Base-by-base conservation (phyloP, 64 coral and sea anemone species). In the Trachythela sp. region DNA sequence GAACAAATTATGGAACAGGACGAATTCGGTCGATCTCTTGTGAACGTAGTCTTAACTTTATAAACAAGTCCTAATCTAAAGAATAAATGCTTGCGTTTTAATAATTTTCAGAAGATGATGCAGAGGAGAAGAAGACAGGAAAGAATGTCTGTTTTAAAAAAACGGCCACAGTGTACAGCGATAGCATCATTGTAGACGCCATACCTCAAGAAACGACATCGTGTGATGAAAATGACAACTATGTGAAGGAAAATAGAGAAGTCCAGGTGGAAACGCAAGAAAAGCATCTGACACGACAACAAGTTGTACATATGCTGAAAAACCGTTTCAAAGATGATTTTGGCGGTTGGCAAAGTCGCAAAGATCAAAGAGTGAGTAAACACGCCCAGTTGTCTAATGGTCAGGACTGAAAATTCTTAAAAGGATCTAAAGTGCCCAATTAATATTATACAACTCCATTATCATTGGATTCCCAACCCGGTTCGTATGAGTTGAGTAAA, bases 271-370 rank as follows among this genome's bases (percentile, higher is more conserved):
- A 27, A 64, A 4, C 3, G 1, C 27, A 80, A 35, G 75, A 80
- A 0, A 35, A 80, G 18, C 75, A 80, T 80, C 75, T 80, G 13
- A 80, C 75, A 8, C 75, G 30, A 37, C 33, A 80, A 13, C 31
- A 80, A 39, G 75, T 80, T 9, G 33, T 80, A 2, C 33, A 36
- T 36, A 80, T 80, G 14, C 75, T 80, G 6, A 80, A 80, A 80
- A 9, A 35, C 35, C 75, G 32, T 22, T 80, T 80, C 37, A 80
- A 80, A 80, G 32, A 80, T 80, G 75, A 80, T 80, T 15, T 80
- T 20, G 10, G 30, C 15, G 31, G 4, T 37, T 77, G 31, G 20
- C 31, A 80, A 80, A 35, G 15, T 37, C 4, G 30, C 15, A 64
- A n/a, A 64, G 75, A 80, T 37, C 7, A 80, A 80, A 35, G 14